Percentiles rank a stretch among this genome's conserved stretches.
Conservation (phyloP, 2,113 vertebrate genomes). For the Thomomys bottae region DNA sequence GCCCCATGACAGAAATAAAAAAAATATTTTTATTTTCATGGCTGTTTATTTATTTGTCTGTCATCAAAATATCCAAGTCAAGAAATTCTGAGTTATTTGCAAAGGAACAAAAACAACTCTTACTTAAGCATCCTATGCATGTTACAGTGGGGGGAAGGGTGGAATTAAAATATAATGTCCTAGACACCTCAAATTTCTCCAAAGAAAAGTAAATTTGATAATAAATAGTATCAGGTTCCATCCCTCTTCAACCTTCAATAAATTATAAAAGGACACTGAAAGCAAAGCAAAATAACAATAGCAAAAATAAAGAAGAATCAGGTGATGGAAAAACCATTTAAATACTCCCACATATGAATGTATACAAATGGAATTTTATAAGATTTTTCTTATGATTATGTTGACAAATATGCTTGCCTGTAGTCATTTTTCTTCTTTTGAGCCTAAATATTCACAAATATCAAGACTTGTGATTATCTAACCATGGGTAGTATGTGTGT, state of each 20-base stretch:
- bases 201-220: not conserved
- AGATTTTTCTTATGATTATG: constrained; percentile 39
- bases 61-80: not conserved
- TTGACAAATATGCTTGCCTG: constrained; percentile 67
- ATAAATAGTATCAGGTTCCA: not conserved
- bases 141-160: rapidly evolving
- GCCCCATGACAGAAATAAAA: too few species aligned
- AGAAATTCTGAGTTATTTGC: not conserved
- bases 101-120: not conserved
- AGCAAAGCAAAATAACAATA: not conserved
- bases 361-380: not conserved
- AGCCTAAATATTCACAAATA: constrained; percentile 77
- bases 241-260: rapidly evolving
- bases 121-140: not conserved
- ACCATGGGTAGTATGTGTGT: constrained; percentile 71
- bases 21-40: not conserved
- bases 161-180: not conserved
- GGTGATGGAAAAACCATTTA: not conserved
- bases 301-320: not conserved
- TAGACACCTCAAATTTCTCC: not conserved
- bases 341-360: not conserved
- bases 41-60: not conserved
- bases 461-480: constrained; percentile 83
- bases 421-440: constrained; percentile 55
- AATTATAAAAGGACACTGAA: not conserved